Evolutionary conservation across 2,113 vertebrate genomes (phyloP), one percentile per base, ranked within the genome.

Genomic region (Barnardius zonarius): DNA sequence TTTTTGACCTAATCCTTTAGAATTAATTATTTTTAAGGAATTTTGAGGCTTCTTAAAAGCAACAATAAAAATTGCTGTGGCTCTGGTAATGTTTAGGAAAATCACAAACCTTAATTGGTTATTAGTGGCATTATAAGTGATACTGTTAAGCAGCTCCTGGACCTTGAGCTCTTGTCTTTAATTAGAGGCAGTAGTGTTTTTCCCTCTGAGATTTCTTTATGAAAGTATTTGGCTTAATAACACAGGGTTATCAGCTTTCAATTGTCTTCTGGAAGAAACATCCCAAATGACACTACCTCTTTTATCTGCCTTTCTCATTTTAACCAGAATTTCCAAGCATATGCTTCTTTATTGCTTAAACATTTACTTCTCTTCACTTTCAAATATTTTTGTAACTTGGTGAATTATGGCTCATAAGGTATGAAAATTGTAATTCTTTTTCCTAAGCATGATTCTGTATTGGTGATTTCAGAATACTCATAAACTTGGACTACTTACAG

Each of bases 41-140:
- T 43, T 63, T 83, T 44, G 64, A 73, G 66, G 27, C 61, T 86
- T 92, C 39, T 67, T 62, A 75, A 92, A 83, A 90, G 61, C 15
- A 70, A 33, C 59, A 68, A 30, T 78, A 78, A 48, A 73, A 83
- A 64, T 54, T 80, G 2, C 41, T 90, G 17, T 88, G 37, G 31
- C 46, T 74, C 46, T 78, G 43, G 68, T 92, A 94, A 86, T 39
- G 48, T 81, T 95, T 81, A 86, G 85, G 88, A 93, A 92, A 94
- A 72, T 81, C 43, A 61, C 43, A 92, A 83, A 72, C 35, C 37
- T 83, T 88, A 88, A 95, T 91, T 95, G 30, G 37, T 83, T 95
- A 75, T 93, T 96, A 97, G 68, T 78, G 33, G 33, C 72, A 67
- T 86, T 88, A 92, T 83, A 93, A 93, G 48, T 96, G 79, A 74